Conservation (phyloP, 2,797 vertebrate species). For the Esox masquinongy region DNA sequence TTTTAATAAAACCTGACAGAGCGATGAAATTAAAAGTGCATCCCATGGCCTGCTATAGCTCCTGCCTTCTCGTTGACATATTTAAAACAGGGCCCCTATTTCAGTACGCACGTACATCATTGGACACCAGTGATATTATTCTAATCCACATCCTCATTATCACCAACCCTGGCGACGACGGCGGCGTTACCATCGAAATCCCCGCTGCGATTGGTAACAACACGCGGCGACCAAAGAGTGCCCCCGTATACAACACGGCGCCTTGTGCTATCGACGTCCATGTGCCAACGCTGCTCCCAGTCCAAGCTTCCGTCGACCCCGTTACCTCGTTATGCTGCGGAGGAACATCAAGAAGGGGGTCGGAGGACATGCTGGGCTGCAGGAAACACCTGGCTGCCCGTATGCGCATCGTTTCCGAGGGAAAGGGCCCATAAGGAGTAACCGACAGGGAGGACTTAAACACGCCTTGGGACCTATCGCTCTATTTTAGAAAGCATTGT, state of each 20-base stretch:
- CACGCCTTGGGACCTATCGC: slow-evolving; percentile 62
- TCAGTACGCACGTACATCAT: slow-evolving; percentile 70
- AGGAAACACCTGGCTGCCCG: slow-evolving; percentile 46
- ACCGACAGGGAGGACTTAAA: slow-evolving; percentile 70
- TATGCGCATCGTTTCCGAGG: slow-evolving; percentile 56
- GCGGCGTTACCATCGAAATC: slow-evolving; percentile 35
- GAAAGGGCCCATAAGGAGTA: slow-evolving; percentile 77
- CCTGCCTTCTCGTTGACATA: slow-evolving; percentile 64
- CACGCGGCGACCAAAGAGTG: slow-evolving; percentile 53
- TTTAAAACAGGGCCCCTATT: slow-evolving; percentile 76
- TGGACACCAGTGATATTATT: slow-evolving; percentile 56
- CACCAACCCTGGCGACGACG: slow-evolving; percentile 37
- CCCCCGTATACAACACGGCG: slow-evolving; percentile 11
- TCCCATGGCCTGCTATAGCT: slow-evolving; percentile 71
- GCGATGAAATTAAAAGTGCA: slow-evolving; percentile 82
- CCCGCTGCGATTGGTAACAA: slow-evolving; percentile 48
- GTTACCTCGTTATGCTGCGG: slow-evolving; percentile 69
- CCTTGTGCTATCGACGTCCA: slow-evolving; percentile 43
- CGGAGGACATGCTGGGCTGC: slow-evolving; percentile 30
- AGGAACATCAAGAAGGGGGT: slow-evolving; percentile 17
- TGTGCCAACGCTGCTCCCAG: slow-evolving; percentile 63
- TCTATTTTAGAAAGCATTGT: slow-evolving; percentile 72
- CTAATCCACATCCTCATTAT: slow-evolving; percentile 21
- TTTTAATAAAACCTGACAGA: slow-evolving; percentile 85
- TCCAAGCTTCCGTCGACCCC: slow-evolving; percentile 70